Percentiles rank a stretch among this genome's conserved stretches.
Evolutionary conservation across 2,888 invertebrate genomes (phyloP).

Genomic region (Amphipoea oculea): DNA sequence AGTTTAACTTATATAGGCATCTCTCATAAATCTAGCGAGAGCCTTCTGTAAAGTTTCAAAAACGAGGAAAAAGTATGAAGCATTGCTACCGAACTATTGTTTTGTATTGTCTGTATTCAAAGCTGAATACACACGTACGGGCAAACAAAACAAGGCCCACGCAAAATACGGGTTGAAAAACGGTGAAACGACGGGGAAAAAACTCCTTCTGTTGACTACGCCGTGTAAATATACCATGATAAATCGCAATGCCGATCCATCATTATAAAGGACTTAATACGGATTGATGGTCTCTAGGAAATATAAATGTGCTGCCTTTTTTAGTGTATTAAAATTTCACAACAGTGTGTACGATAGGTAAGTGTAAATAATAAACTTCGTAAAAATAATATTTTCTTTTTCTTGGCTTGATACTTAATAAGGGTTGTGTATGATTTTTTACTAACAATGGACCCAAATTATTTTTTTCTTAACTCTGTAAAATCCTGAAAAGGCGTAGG

Average conservation of each 20-base stretch:
- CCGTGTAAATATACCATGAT: constrained; percentile 53
- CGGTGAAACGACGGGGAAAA: constrained; percentile 9
- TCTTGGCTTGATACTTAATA: background rate
- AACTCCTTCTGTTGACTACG: constrained; percentile 2
- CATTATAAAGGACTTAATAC: constrained; percentile 57
- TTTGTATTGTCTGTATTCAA: constrained; percentile 45
- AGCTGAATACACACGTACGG: constrained; percentile 25
- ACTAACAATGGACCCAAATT: background rate
- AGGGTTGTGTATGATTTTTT: background rate
- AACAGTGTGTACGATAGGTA: background rate
- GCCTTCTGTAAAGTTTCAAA: constrained; percentile 39
- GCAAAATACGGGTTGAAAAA: constrained; percentile 43
- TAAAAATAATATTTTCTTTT: background rate
- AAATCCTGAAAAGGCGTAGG: background rate
- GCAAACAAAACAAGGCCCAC: constrained; percentile 29
- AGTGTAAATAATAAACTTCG: background rate
- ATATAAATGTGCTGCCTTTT: constrained; percentile 27
- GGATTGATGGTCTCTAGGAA: constrained; percentile 56
- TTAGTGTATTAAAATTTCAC: constrained; percentile 2
- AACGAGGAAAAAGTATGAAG: constrained; percentile 25
- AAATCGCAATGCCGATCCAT: constrained; percentile 58
- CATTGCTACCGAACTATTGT: constrained; percentile 38
- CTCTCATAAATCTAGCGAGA: constrained; percentile 42
- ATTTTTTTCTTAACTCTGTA: background rate
- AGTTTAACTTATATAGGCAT: constrained; percentile 37